Conservation (phyloP, 1,140 invertebrate species). For the Geopemphigus sp. region DNA sequence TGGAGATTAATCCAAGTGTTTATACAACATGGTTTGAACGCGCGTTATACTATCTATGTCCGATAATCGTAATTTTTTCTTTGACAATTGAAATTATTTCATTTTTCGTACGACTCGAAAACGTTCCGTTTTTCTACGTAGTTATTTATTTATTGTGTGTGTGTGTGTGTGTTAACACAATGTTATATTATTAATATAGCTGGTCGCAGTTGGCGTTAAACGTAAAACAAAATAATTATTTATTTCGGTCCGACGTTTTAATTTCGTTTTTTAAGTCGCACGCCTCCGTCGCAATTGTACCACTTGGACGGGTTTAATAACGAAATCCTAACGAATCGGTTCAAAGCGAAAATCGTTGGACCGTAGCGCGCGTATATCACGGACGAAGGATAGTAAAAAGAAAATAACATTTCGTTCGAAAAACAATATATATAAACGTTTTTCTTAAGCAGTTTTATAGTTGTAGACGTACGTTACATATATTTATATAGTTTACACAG, state of each 20-base stretch:
- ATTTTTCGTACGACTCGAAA: background rate
- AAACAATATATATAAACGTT: background rate
- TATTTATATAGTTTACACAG: too few relatives aligned
- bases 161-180: background rate
- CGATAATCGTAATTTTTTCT: background rate
- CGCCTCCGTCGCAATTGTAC: too few relatives aligned
- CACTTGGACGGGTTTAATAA: conserved; percentile 7
- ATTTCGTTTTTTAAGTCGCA: background rate
- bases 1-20: conserved; percentile 31
- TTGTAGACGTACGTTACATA: too few relatives aligned
- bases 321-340: conserved; percentile 14
- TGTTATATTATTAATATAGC: too few relatives aligned
- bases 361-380: background rate
- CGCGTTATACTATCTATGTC: background rate
- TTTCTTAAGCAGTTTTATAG: background rate
- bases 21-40: background rate
- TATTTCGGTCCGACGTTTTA: too few relatives aligned
- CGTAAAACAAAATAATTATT: too few relatives aligned
- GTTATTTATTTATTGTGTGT: background rate
- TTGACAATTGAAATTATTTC: conserved; percentile 3
- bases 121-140: too few relatives aligned
- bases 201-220: too few relatives aligned
- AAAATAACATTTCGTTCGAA: too few relatives aligned
- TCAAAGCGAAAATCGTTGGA: conserved; percentile 19
- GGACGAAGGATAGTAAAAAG: too few relatives aligned